These are phyloP conservation scores for Willisornis vidua DNA, from an alignment of 2,113 vertebrate species.

Conservation along the genomic window DNA sequence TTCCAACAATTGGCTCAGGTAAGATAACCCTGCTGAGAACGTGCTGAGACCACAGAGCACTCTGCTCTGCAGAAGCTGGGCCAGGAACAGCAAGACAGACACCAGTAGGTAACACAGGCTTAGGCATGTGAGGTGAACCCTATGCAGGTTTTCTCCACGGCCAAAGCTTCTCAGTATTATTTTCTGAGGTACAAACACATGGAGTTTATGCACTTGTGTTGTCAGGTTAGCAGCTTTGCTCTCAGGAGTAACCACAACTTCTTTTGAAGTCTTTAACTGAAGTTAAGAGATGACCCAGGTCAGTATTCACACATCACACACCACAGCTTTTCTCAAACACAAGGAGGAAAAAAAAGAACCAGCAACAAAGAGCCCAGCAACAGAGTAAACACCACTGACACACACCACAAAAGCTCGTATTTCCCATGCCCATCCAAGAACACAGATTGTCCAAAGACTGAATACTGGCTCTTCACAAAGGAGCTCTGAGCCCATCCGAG, in stretches of 20 bases:
- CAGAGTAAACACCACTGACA: not conserved
- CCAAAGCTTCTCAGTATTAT: not conserved
- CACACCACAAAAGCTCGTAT: not conserved
- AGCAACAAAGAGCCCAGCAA: not conserved
- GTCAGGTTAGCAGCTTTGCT: not conserved
- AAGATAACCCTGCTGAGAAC: not conserved
- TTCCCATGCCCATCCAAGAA: conserved; percentile 10
- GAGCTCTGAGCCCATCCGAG: not conserved
- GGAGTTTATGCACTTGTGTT: not conserved
- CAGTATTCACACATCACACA: not conserved
- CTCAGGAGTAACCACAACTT: not conserved
- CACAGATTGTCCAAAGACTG: not conserved
- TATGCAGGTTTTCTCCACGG: accelerated
- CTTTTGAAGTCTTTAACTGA: not conserved
- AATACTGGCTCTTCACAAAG: not conserved
- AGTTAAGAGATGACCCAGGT: not conserved
- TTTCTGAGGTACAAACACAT: not conserved
- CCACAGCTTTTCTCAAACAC: not conserved
- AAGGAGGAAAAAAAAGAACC: not conserved
- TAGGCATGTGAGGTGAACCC: not conserved
- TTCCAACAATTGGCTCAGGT: accelerated
- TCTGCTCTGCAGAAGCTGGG: not conserved
- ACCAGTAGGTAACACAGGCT: not conserved
- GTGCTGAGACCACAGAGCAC: not conserved
- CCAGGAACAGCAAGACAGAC: not conserved